Base-by-base conservation (phyloP, 2,113 vertebrate species). In the Nematolebias whitei region DNA sequence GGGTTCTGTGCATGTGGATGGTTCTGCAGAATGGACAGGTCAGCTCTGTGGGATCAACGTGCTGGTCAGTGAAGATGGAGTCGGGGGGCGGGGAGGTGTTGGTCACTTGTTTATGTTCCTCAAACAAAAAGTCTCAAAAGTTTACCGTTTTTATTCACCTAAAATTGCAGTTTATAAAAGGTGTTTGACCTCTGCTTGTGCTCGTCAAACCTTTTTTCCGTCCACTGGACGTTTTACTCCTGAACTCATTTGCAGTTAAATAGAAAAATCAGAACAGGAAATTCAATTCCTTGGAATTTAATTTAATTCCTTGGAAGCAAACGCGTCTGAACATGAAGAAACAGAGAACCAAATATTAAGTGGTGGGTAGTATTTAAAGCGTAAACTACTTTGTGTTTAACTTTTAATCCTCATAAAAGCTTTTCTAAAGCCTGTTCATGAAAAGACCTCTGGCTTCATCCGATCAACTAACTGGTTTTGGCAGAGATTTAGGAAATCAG, bases 1-100 rank as follows among this genome's bases (percentile, higher is more conserved):
- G 87, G 88, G 88, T 91, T 91, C 85, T 91, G 90, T 90, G 90
- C 92, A 90, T 82, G 87, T 86, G 87, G 80, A 92, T 84, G 85
- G 85, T 81, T 89, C 83, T 72, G 78, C 14, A 52, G 80, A 91
- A 90, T 84, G 89, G 90, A 87, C 86, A 89, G 82, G 89, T 91
- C 89, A 83, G 61, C 76, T 76, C 63, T 75, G 78, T 57, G 53
- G 71, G 86, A 90, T 89, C 89, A 79, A 84, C 85, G 71, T 63
- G 51, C 61, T 68, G 69, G 74, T 83, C 80, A 71, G 71, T 76
- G 68, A 61, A 64, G 74, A 71, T 66, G 69, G 80, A 83, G 75
- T 71, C 22, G 44, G 60, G 22, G 40, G 60, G 58, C 51, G 56
- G 47, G 32, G 32, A 49, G 4, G 16, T 4, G 15, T 35, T 57